Conservation (phyloP, 2,113 vertebrate species). For the Parus major region DNA sequence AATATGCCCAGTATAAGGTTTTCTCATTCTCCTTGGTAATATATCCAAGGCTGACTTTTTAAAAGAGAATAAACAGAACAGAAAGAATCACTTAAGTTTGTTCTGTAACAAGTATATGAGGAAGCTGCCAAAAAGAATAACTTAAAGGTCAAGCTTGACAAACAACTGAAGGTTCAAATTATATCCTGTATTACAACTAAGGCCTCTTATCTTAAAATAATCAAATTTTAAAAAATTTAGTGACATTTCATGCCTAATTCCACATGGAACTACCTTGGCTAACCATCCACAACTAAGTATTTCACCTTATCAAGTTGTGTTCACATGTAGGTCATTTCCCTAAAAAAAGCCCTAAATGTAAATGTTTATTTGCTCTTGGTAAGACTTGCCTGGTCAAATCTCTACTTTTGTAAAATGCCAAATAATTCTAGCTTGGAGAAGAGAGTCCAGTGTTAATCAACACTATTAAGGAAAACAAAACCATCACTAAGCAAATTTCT, state of each 20-base stretch:
- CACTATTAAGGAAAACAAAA: neutral
- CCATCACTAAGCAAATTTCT: neutral
- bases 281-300: neutral
- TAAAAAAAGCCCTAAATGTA: neutral
- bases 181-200: neutral
- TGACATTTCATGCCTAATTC: neutral
- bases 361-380: neutral
- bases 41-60: neutral
- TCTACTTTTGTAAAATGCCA: neutral
- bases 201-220: neutral
- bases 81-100: neutral
- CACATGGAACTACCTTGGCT: neutral
- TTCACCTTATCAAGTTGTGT: neutral
- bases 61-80: neutral
- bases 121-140: neutral
- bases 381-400: too few species aligned
- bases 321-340: neutral
- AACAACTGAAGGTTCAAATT: neutral
- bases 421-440: neutral
- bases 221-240: neutral
- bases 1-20: neutral
- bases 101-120: neutral
- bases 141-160: neutral
- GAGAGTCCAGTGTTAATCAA: neutral
- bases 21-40: neutral